Evolutionary conservation across 2,888 invertebrate genomes (phyloP), one percentile per base, ranked within the genome.

Genomic region (Harpalus rubripes): DNA sequence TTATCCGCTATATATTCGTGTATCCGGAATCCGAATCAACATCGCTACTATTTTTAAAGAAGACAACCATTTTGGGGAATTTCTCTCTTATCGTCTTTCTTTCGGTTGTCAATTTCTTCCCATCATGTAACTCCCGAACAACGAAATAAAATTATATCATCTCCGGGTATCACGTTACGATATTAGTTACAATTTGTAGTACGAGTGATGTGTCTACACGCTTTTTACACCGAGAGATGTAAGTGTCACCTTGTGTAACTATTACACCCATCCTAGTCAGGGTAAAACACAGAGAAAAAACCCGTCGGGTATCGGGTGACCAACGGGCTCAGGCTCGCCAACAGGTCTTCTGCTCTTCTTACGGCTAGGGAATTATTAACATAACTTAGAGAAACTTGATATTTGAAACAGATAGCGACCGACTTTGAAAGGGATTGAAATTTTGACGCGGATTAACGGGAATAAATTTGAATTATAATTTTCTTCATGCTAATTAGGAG

Each of bases 121-220:
- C 72, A 74, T 74, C 72, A 74, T 18, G 44, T 6, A 12, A 12
- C 15, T 39, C 16, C 68, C 15, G 10, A 68, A 68, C 68, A 68
- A 68, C 68, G 39, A 68, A 76, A 76, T 76, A 80, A 59, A 63
- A 63, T 63, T 63, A 63, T 63, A 12, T 12, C 63, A 63, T 63
- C 63, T 44, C 44, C 44, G 8, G 41, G 18, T 81, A 81, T 81
- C 81, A 81, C 44, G 61, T 81, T 81, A 81, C 81, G 26, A 56
- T 68, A 72, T 81, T 81, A 81, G 81, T 81, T 65, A 81, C 81
- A 52, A 81, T 81, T 81, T 68, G 81, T 72, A 68, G 58, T 26
- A 32, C 68, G 68, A 81, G 68, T 22, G 59, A 18, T 58, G 26
- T 76, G 58, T 78, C 78, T 58, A 78, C 78, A 78, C 58, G 78